phyloP scores from a whole-genome alignment of 2,113 vertebrate species.

The Leucopsar rothschildi region DNA sequence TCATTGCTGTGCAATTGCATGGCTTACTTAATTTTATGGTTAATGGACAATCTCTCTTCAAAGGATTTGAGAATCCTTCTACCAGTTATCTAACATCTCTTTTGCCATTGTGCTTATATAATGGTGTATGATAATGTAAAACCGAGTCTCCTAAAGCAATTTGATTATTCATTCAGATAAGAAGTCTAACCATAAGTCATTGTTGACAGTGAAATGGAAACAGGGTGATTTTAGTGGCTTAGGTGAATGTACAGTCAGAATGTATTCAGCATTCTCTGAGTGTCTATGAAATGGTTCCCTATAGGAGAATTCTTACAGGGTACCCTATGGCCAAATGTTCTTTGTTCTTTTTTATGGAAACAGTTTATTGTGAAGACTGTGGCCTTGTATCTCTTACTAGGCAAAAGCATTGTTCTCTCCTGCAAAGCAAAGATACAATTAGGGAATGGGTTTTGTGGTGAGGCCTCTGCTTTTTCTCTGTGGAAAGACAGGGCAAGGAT shows the following conservation, averaged over 20 bases:
- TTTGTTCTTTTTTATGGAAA: background rate
- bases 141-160: constrained; percentile 21
- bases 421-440: background rate
- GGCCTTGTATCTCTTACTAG: background rate
- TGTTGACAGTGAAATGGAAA: background rate
- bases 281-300: background rate
- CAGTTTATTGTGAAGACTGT: background rate
- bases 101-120: background rate
- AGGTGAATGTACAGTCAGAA: background rate
- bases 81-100: background rate
- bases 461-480: background rate
- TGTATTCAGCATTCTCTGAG: background rate
- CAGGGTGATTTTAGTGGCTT: background rate
- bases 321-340: background rate
- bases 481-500: background rate
- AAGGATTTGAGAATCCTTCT: background rate
- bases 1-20: background rate
- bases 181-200: background rate
- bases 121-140: background rate
- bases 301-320: background rate
- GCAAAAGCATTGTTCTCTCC: background rate
- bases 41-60: background rate
- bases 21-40: constrained; percentile 5
- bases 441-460: background rate
- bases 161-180: constrained; percentile 15